Percentiles rank a stretch among this genome's conserved stretches.
Evolutionary conservation across 1,140 invertebrate species (phyloP).

Genomic region (Drosophila ambigua): DNA sequence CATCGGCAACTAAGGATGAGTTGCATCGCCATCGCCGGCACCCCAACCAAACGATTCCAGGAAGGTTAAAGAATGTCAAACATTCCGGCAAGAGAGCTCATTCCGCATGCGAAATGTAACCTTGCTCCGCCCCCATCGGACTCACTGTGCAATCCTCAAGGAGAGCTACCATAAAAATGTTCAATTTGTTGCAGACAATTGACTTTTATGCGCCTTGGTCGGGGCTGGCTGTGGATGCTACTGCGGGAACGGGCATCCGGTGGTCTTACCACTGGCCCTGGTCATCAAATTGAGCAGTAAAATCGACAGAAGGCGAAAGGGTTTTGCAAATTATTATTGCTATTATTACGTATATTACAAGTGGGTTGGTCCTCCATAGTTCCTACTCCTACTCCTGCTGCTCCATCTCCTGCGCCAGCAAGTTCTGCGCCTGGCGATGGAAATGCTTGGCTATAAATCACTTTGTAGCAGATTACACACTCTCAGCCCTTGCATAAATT

Average conservation of each 20-base stretch:
- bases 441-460: slow-evolving; percentile 51
- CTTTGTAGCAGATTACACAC: slow-evolving; percentile 54
- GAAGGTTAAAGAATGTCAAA: too few species aligned
- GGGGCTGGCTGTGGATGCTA: slow-evolving; percentile 7
- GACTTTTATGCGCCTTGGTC: slow-evolving; percentile 53
- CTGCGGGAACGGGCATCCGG: not conserved
- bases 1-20: too few species aligned
- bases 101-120: too few species aligned
- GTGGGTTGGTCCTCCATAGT: slow-evolving; percentile 21
- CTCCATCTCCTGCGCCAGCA: not conserved
- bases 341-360: slow-evolving; percentile 73
- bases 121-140: not conserved
- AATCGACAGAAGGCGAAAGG: slow-evolving; percentile 68
- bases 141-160: slow-evolving; percentile 27
- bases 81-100: not conserved
- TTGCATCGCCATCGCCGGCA: too few species aligned
- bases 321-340: slow-evolving; percentile 77
- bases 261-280: slow-evolving; percentile 23
- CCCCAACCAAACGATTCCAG: too few species aligned
- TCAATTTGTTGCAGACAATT: slow-evolving; percentile 69
- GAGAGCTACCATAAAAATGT: slow-evolving; percentile 51
- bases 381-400: not conserved
- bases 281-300: slow-evolving; percentile 72
- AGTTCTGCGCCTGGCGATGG: slow-evolving; percentile 1
- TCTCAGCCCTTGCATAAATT: slow-evolving; percentile 50